These are phyloP conservation scores for Iselma pallidipennis DNA, from an alignment of 2,888 invertebrate species.

Conservation along the genomic window DNA sequence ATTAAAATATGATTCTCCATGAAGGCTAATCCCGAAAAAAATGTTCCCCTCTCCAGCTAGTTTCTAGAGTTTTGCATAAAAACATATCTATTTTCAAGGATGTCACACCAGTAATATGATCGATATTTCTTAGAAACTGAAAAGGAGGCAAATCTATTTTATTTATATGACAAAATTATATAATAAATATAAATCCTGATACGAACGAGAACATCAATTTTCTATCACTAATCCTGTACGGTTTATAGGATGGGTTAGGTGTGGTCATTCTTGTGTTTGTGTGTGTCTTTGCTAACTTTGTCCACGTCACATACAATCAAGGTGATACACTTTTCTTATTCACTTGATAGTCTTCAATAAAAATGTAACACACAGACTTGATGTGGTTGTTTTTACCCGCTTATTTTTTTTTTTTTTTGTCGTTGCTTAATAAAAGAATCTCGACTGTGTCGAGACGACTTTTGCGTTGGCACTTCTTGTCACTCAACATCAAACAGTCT, in stretches of 20 bases:
- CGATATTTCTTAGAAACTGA: too few relatives aligned
- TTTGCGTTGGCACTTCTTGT: neutral
- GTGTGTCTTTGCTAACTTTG: too few relatives aligned
- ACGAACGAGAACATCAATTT: neutral
- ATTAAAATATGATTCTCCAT: conserved; percentile 34
- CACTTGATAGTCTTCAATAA: neutral
- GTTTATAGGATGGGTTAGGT: neutral
- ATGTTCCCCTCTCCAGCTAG: too few relatives aligned
- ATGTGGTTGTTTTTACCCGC: neutral
- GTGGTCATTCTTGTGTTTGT: neutral
- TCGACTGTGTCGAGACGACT: neutral
- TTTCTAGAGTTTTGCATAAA: too few relatives aligned
- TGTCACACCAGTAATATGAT: too few relatives aligned
- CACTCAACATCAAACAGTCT: neutral
- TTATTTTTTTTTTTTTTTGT: neutral
- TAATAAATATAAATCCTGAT: neutral
- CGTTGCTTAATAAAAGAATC: neutral
- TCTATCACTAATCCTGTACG: too few relatives aligned
- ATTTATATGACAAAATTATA: neutral
- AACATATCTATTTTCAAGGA: too few relatives aligned
- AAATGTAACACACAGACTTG: neutral
- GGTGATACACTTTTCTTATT: conserved; percentile 26
- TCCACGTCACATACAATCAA: conserved; percentile 10
- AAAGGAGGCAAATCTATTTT: too few relatives aligned
- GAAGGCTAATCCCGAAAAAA: conserved; percentile 27